Base-by-base conservation (phyloP, 1,140 invertebrate species). In the Drosophila tsacasi region DNA sequence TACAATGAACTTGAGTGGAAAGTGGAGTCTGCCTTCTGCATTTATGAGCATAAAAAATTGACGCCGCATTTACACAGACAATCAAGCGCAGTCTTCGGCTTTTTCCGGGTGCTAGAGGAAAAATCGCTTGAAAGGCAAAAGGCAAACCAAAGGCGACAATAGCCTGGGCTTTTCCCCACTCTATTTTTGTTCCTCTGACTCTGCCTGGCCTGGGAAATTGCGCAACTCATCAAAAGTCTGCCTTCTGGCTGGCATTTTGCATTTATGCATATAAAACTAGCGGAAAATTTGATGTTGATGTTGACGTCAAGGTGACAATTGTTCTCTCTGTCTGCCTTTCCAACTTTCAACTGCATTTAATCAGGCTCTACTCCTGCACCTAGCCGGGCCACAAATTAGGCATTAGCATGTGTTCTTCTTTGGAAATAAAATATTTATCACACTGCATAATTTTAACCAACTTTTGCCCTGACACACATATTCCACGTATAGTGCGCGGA, bases 41-140 rank as follows among this genome's bases (percentile, higher is more conserved):
- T 90, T 90, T 85, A 90, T 90, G 81, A 85, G 85, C 68, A 85
- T 90, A 90, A 90, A 90, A 90, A 90, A 90, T 90, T 90, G 85
- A 67, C 85, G 79, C 67, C 67, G 79, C 85, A 89, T 89, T 90
- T 89, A 76, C 75, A 89, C 83, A 86, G 83, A 86, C 83, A 77
- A 68, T 78, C 73, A 77, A 60, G 55, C 74, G 65, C 75, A 78
- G 58, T 68, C 50, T 65, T 81, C 42, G 54, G 37, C 54, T 57
- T 71, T 69, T 77, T 71, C 58, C 49, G 49, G 25, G n/a, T n/a
- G 50, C 23, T 19, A 19, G 30, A 23, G 40, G 47, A 49, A 52
- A 73, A 79, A 86, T 79, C 73, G 76, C 61, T 87, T 87, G 86
- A 87, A 78, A 71, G 77, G 65, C 57, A 47, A 68, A 59, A 76